These are phyloP conservation scores for Ecliptopera silaceata DNA, from an alignment of 2,888 invertebrate species.

Conservation along the genomic window DNA sequence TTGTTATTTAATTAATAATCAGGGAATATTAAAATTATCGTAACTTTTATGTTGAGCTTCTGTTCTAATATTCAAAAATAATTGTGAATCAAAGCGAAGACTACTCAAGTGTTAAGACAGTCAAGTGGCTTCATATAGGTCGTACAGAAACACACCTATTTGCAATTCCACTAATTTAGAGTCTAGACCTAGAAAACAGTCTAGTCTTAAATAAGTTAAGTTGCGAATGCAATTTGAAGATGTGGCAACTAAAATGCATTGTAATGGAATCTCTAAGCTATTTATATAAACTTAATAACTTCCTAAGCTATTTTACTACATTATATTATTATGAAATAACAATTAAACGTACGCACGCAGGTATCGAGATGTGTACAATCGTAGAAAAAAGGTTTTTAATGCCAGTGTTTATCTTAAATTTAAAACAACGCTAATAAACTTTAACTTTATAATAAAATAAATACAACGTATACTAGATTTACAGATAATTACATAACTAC, in stretches of 20 bases:
- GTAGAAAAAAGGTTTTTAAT: slow-evolving; percentile 1
- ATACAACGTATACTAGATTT: too few relatives aligned
- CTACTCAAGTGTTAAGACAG: too few relatives aligned
- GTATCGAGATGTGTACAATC: slow-evolving; percentile 21
- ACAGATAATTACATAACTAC: too few relatives aligned
- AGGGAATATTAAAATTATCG: too few relatives aligned
- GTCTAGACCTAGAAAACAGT: neutral
- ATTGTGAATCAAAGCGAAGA: too few relatives aligned
- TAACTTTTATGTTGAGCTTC: too few relatives aligned
- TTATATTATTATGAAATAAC: slow-evolving; percentile 28
- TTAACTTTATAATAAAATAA: too few relatives aligned
- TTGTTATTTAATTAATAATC: too few relatives aligned
- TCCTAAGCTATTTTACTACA: slow-evolving; percentile 19
- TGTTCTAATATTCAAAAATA: too few relatives aligned
- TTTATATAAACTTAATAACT: slow-evolving; percentile 25
- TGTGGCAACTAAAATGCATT: slow-evolving; percentile 20
- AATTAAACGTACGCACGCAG: slow-evolving; percentile 17
- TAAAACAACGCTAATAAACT: too few relatives aligned
- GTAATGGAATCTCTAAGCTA: slow-evolving; percentile 22
- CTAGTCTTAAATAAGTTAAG: slow-evolving; percentile 10
- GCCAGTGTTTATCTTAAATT: neutral
- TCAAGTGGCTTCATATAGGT: too few relatives aligned
- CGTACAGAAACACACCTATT: neutral
- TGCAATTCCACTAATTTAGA: neutral
- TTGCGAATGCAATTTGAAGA: slow-evolving; percentile 25